Base-by-base conservation (phyloP, 2,888 invertebrate genomes). In the Serrognathus titanus region DNA sequence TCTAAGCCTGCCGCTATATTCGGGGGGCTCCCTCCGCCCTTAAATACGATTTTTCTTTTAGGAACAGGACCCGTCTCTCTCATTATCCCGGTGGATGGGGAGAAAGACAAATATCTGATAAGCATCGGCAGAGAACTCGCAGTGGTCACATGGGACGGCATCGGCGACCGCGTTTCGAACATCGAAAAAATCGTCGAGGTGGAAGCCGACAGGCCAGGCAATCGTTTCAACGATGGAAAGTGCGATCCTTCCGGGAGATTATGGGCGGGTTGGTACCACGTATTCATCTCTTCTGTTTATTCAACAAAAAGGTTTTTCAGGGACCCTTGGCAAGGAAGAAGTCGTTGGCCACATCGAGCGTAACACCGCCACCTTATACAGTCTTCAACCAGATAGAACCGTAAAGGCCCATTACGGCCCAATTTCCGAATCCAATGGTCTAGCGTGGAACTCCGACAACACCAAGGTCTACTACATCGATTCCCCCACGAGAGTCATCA, bases 141-240 rank as follows among this genome's bases (percentile, higher is more conserved):
- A 3, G 76, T 85, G 56, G 79, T 90, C 10, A 75, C 78, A 61
- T 90, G 90, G 90, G 81, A 84, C 68, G 87, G 88, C 0, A 67
- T 72, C 2, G 79, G 82, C 8, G 74, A 79, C 60, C 79, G 77
- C 51, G 72, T 80, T 7, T 81, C 80, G 20, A 78, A 83, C 3
- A 67, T 81, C 1, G 76, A 79, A 39, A 71, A 74, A 1, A 66
- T 88, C 2, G 76, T 81, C 0, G 83, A 84, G 66, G 84, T 89
- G 6, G 86, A 85, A 69, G 73, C 76, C 10, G 86, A 81, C 1
- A 75, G 77, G 41, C 62, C 71, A 1, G 76, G 68, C 8, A 88
- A 88, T 71, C 80, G 89, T 65, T 82, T 90, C 70, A 92, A 92
- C 66, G 92, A 92, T 69, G 91, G 85, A 36, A 92, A 92, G 77